Evolutionary conservation across 1,140 invertebrate species (phyloP).

Genomic region (Polypedilum vanderplanki): DNA sequence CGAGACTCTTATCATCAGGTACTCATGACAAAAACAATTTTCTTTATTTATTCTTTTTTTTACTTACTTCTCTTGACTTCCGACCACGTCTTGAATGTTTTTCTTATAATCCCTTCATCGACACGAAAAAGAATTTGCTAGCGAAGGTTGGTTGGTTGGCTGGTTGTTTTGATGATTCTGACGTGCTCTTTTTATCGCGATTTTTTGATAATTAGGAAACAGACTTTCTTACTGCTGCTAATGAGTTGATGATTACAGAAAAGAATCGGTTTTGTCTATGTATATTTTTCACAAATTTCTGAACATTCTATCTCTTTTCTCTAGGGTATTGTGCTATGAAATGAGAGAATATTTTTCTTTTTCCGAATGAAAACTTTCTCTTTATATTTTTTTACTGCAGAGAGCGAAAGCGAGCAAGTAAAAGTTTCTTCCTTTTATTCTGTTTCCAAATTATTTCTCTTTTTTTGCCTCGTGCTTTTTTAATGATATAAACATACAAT

Average conservation of each 20-base stretch:
- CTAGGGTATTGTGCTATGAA: not conserved
- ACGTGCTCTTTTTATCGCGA: not conserved
- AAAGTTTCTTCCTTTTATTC: not conserved
- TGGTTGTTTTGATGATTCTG: not conserved
- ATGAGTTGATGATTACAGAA: not conserved
- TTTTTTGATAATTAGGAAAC: slow-evolving; percentile 18
- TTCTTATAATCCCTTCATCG: slow-evolving; percentile 27
- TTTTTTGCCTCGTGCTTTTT: slow-evolving; percentile 2
- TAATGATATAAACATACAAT: not conserved
- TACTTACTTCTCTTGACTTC: slow-evolving; percentile 26
- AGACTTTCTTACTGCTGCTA: not conserved
- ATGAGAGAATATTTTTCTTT: slow-evolving; percentile 4
- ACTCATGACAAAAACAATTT: not conserved
- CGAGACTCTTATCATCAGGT: slow-evolving; percentile 4
- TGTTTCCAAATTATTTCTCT: not conserved
- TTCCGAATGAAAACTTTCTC: not conserved
- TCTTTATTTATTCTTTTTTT: not conserved
- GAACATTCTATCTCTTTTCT: too few species aligned
- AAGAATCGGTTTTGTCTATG: not conserved
- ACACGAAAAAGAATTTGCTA: not conserved
- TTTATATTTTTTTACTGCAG: not conserved
- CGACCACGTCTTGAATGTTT: slow-evolving; percentile 25
- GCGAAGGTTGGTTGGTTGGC: too few species aligned
- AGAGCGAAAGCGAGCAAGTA: not conserved
- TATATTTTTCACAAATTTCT: not conserved